Percentiles rank a stretch among this genome's conserved stretches.
These are phyloP conservation scores for Nephrotoma guestfalica DNA, from an alignment of 2,888 invertebrate species.

Conservation along the genomic window DNA sequence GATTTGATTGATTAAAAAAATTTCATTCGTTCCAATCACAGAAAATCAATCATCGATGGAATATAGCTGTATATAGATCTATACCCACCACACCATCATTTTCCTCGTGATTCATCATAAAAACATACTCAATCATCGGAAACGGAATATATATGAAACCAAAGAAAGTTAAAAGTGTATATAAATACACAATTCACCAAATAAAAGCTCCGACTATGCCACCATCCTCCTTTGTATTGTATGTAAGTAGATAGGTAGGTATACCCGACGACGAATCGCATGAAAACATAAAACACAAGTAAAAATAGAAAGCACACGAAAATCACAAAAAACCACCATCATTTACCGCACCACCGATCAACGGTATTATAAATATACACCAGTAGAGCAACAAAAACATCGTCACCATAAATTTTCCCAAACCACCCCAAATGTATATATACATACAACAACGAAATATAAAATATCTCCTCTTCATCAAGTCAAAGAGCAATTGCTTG, in stretches of 20 bases:
- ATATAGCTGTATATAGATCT: background rate
- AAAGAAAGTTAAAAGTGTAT: background rate
- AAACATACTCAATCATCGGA: background rate
- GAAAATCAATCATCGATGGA: background rate
- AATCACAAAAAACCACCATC: background rate
- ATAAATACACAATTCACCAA: background rate
- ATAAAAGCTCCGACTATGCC: background rate
- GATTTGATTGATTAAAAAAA: background rate
- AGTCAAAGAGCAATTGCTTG: slow-evolving; percentile 2
- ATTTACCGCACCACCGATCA: background rate
- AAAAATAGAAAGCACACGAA: background rate
- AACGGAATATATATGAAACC: background rate
- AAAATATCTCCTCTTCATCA: background rate
- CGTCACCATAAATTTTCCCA: background rate
- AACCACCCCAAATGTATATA: background rate
- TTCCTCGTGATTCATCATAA: background rate
- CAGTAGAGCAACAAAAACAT: background rate
- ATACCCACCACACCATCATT: background rate
- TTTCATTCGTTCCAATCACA: background rate
- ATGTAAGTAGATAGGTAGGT: too few species aligned
- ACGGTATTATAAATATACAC: background rate
- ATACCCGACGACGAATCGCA: background rate
- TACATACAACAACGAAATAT: background rate
- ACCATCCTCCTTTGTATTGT: background rate
- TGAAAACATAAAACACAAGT: background rate